phyloP scores from a whole-genome alignment of 2,113 vertebrate species.

The Lepidothrix coronata region DNA sequence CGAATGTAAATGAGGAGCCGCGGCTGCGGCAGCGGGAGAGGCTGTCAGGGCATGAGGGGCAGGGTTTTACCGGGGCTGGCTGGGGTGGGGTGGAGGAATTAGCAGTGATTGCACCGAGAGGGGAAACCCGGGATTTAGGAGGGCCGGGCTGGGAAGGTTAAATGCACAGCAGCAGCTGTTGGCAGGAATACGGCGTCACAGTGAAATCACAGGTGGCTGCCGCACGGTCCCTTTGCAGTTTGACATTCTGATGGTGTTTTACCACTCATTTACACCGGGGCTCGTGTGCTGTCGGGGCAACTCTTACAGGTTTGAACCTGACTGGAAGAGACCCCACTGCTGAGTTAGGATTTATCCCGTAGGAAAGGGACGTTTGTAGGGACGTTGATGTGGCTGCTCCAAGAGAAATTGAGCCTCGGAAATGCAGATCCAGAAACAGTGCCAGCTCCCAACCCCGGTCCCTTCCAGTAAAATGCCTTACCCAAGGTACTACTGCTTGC shows the following conservation, averaged over 20 bases:
- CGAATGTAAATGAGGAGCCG: not conserved
- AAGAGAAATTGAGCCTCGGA: not conserved
- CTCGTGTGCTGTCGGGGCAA: too few relatives aligned
- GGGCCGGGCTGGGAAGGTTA: not conserved
- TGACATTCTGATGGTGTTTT: not conserved
- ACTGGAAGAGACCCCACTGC: not conserved
- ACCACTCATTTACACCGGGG: accelerated
- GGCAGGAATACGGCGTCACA: not conserved
- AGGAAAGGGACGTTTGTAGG: not conserved
- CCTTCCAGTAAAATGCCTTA: not conserved
- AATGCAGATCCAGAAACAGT: not conserved
- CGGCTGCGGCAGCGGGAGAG: not conserved
- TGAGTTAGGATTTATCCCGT: not conserved
- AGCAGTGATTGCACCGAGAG: not conserved
- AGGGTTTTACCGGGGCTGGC: not conserved
- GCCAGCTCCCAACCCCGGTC: not conserved
- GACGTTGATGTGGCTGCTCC: accelerated
- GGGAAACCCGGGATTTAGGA: not conserved
- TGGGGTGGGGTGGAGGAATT: not conserved
- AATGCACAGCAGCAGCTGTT: not conserved
- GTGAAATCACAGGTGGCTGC: not conserved
- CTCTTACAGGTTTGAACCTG: not conserved
- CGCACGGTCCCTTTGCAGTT: accelerated
- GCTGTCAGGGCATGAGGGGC: not conserved
- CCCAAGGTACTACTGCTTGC: not conserved